These are phyloP conservation scores for Nibea albiflora DNA, from an alignment of 2,113 vertebrate species.

Conservation along the genomic window DNA sequence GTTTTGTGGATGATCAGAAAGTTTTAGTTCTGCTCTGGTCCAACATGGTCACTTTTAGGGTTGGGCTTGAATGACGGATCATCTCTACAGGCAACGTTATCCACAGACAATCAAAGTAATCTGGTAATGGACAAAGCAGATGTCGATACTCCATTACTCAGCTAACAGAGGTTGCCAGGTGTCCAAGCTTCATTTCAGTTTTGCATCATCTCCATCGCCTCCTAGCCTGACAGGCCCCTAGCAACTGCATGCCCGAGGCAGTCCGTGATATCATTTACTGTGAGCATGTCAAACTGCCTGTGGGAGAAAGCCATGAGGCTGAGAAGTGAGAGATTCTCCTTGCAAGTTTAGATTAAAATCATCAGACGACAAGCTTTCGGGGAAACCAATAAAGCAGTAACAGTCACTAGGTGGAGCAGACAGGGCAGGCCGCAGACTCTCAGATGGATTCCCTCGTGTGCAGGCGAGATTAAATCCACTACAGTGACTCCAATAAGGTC, in stretches of 20 bases:
- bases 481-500: constrained; percentile 29
- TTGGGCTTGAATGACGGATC: not conserved
- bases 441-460: constrained; percentile 5
- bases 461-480: constrained; percentile 37
- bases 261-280: constrained; percentile 40
- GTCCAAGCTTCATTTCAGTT: constrained; percentile 33
- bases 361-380: constrained; percentile 7
- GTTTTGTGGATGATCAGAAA: not conserved
- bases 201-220: constrained; percentile 30
- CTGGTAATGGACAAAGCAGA: constrained; percentile 20
- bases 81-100: constrained; percentile 21
- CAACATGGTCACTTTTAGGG: not conserved
- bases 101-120: constrained; percentile 32
- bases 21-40: not conserved
- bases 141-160: not conserved
- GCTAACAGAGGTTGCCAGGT: not conserved
- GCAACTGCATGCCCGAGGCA: constrained; percentile 41
- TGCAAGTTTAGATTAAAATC: constrained; percentile 49
- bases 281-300: constrained; percentile 34
- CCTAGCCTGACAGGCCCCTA: constrained; percentile 24
- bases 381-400: constrained; percentile 44
- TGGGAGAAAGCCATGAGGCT: not conserved
- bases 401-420: constrained; percentile 8
- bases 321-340: constrained; percentile 35
- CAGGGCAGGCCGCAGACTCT: constrained; percentile 7